Percentiles rank a stretch among this genome's conserved stretches.
Evolutionary conservation across 2,113 vertebrate species (phyloP).

Genomic region (Merops nubicus): DNA sequence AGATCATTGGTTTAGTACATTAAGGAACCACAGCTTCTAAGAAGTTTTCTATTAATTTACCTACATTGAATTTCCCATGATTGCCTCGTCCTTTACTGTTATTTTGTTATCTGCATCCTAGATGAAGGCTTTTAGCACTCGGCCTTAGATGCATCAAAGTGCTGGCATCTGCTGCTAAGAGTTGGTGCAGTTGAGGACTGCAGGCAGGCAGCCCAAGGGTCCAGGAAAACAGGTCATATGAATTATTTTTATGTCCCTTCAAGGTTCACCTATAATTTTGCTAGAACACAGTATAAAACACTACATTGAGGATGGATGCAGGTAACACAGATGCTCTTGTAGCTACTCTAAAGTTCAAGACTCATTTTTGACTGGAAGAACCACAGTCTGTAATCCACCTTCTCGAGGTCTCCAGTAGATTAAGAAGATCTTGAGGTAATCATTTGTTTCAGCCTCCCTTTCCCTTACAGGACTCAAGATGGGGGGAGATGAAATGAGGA

Average conservation of each 20-base stretch:
- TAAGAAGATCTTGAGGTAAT: not conserved
- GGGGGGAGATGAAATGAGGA: slow-evolving; percentile 7
- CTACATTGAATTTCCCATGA: not conserved
- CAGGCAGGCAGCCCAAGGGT: not conserved
- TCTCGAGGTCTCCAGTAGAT: not conserved
- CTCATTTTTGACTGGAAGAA: not conserved
- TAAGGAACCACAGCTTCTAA: slow-evolving; percentile 26
- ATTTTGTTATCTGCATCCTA: not conserved
- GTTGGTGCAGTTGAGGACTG: not conserved
- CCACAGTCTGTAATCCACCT: not conserved
- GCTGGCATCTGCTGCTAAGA: not conserved
- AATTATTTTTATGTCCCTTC: not conserved
- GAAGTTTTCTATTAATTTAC: slow-evolving; percentile 46
- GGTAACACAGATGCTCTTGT: not conserved
- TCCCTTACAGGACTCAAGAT: slow-evolving; percentile 22
- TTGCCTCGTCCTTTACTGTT: not conserved
- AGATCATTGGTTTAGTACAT: slow-evolving; percentile 24
- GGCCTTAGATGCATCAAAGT: not conserved
- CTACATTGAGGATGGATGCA: not conserved
- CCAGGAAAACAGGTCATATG: not conserved
- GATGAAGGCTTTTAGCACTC: slow-evolving; percentile 19
- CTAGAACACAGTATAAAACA: not conserved
- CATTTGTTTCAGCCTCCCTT: slow-evolving; percentile 9
- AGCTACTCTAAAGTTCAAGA: not conserved
- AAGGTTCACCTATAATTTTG: not conserved